These are phyloP conservation scores for Saturnia japonica DNA, from an alignment of 2,888 invertebrate species.

Conservation along the genomic window DNA sequence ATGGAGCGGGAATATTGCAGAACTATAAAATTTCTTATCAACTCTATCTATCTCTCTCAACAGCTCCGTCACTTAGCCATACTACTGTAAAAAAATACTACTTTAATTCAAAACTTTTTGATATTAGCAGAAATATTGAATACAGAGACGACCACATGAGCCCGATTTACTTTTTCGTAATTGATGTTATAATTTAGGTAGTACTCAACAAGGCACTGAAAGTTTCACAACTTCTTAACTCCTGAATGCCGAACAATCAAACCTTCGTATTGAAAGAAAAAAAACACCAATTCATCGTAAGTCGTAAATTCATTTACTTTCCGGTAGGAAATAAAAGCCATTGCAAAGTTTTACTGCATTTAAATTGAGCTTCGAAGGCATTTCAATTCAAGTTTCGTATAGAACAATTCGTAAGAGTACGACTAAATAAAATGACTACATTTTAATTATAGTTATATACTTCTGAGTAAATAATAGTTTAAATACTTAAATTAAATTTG, in stretches of 20 bases:
- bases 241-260: conserved; percentile 29
- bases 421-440: conserved; percentile 50
- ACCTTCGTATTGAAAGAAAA: conserved; percentile 40
- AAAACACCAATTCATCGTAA: conserved; percentile 58
- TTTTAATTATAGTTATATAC: conserved; percentile 1
- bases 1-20: no score
- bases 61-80: no score
- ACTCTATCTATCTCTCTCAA: no score
- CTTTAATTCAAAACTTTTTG: neutral
- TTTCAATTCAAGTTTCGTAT: conserved; percentile 73
- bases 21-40: no score
- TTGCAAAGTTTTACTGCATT: conserved; percentile 73
- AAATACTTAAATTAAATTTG: neutral
- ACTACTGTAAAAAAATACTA: no score
- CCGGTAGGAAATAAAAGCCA: conserved; percentile 70
- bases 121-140: neutral
- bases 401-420: conserved; percentile 59
- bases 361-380: conserved; percentile 69
- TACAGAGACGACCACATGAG: neutral
- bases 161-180: neutral
- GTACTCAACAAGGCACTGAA: neutral
- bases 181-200: neutral
- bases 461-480: neutral
- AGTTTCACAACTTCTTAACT: conserved; percentile 33
- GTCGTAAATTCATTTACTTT: conserved; percentile 72